Evolutionary conservation across 2,113 vertebrate genomes (phyloP), one percentile per base, ranked within the genome.

Genomic region (Seriola dumerili): DNA sequence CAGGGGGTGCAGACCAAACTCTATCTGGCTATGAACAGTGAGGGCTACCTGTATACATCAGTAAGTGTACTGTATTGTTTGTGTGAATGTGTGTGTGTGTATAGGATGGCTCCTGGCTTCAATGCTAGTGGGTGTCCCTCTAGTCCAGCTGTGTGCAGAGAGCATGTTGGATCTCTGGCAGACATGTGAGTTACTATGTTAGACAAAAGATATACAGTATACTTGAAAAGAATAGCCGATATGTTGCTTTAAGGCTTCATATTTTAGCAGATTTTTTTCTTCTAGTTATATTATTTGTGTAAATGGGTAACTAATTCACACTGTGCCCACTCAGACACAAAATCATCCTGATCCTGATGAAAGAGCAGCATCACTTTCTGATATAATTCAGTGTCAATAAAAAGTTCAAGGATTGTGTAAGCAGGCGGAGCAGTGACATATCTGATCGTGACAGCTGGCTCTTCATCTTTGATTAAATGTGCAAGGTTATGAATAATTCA

Each of bases 1-100:
- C 98, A 99, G 93, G 98, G 98, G 72, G 97, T 99, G 93, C 98
- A 99, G 94, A 99, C 97, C 86, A 99, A 99, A 94, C 94, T 99
- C 42, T 99, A 99, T 77, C 93, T 99, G 96, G 98, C 98, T 75
- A 99, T 99, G 98, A 99, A 99, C 96, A 98, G 97, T 8, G 98
- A 99, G 93, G 98, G 98, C 89, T 99, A 95, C 92, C 94, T 99
- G 72, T 99, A 99, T 85, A 98, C 98, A 94, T 99, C 98, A 87
- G 98, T 99, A 95, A 98, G 98, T 85, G 17, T 66, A 10, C 34
- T 12, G 0, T 29, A 25, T 29, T 71, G 3, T 71, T 3, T 23
- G 14, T 71, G 48, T 66, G 57, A 32, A 36, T 23, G 13, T 19
- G 44, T 76, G 55, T 23, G 11, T 25, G 50, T 76, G 55, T 75